phyloP scores from a whole-genome alignment of 2,113 vertebrate species.

The Cyprinodon brontotheroides region DNA sequence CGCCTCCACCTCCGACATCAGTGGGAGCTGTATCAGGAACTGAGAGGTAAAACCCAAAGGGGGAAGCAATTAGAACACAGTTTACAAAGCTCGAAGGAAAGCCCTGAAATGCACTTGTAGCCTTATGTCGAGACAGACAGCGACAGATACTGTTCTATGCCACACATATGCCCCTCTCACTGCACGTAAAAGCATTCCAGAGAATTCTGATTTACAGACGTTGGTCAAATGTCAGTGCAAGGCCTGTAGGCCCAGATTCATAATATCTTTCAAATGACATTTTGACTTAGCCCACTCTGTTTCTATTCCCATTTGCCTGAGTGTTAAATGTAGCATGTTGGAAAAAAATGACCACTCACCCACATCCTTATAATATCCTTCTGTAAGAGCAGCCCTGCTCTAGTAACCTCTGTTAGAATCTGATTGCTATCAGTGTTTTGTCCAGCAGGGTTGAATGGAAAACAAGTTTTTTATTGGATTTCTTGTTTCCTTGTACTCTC shows the following conservation, averaged over 20 bases:
- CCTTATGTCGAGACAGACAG: conserved; percentile 32
- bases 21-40: conserved; percentile 92
- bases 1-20: conserved; percentile 93
- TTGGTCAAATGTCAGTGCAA: conserved; percentile 48
- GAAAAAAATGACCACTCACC: conserved; percentile 35
- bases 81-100: conserved; percentile 60
- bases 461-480: neutral
- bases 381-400: conserved; percentile 40
- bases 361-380: conserved; percentile 34
- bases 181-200: conserved; percentile 34
- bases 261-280: conserved; percentile 55
- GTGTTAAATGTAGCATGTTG: conserved; percentile 36
- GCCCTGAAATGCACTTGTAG: conserved; percentile 32
- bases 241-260: conserved; percentile 32
- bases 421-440: conserved; percentile 13
- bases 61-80: conserved; percentile 61
- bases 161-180: conserved; percentile 27
- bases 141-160: conserved; percentile 40
- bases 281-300: conserved; percentile 36
- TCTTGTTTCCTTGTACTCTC: neutral
- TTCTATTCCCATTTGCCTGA: conserved; percentile 42
- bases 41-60: conserved; percentile 74
- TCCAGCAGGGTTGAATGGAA: conserved; percentile 13
- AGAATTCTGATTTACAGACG: conserved; percentile 27
- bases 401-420: conserved; percentile 7